phyloP scores from a whole-genome alignment of 2,113 vertebrate species.

The Zapornia atra region DNA sequence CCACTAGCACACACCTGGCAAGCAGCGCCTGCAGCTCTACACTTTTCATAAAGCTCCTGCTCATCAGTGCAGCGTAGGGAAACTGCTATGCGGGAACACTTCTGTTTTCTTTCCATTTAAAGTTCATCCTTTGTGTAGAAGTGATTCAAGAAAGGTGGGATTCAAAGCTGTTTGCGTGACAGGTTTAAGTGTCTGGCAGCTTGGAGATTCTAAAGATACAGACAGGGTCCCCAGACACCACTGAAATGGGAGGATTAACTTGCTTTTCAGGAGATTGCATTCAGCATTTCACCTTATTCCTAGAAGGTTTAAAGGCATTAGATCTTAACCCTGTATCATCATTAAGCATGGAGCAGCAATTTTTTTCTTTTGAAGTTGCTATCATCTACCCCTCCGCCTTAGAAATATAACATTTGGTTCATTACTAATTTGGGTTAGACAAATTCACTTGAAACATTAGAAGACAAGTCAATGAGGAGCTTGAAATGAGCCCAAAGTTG shows the following conservation, averaged over 20 bases:
- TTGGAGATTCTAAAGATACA: neutral
- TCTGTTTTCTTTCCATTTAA: neutral
- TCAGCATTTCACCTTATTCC: neutral
- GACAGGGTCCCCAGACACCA: neutral
- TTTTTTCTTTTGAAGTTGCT: neutral
- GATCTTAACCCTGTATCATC: neutral
- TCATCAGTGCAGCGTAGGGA: neutral
- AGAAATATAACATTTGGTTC: neutral
- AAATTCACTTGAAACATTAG: neutral
- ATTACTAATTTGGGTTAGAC: neutral
- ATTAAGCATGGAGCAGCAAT: neutral
- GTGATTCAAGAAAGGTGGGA: neutral
- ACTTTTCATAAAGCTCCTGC: neutral
- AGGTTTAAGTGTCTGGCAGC: neutral
- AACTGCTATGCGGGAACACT: neutral
- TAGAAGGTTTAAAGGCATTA: neutral
- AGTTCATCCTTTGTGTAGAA: neutral
- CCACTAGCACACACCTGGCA: neutral
- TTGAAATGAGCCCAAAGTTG: neutral
- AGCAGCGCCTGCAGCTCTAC: neutral
- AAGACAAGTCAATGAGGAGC: neutral
- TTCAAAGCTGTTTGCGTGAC: neutral
- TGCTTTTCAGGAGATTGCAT: neutral
- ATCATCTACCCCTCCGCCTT: neutral
- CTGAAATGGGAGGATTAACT: neutral